Base-by-base conservation (phyloP, 2,797 vertebrate species). In the Acanthopagrus latus region DNA sequence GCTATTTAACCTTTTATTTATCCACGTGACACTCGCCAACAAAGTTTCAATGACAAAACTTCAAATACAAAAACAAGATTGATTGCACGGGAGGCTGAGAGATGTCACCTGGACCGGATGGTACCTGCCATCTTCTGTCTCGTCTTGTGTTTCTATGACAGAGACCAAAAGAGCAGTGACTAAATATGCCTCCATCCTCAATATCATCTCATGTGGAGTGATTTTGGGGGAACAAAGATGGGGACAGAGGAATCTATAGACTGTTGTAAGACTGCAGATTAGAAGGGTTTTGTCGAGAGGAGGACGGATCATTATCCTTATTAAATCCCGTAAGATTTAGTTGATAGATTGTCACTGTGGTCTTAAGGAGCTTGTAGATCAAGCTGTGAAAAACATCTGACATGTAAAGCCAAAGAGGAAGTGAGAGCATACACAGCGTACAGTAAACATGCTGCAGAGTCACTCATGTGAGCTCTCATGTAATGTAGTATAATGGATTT, bases 1-100 rank as follows among this genome's bases (percentile, higher is more conserved):
- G 60, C 74, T 76, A 25, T 82, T 91, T 76, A 80, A 84, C 69
- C 64, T 27, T 87, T 90, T 79, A 80, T 76, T 77, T 84, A 68
- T 55, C 55, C 64, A 16, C 25, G 38, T 54, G 65, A 70, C 71
- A 63, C 65, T 47, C 23, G 6, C 67, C 46, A 63, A 62, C 80
- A 81, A 85, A 70, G 69, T 73, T 70, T 77, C 64, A 83, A 74
- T 69, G 62, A 75, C 55, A 76, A 64, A 77, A 55, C 20, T 59
- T 75, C 12, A 11, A 5, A 48, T 44, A 57, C 60, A 17, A 71
- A 33, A 80, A 27, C 6, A 5, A 5, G 12, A 23, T 64, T 3
- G 44, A 16, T 62, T 12, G 10, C 57, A 29, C 29, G 11, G 55
- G 58, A 48, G 5, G 4, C n/a, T 1, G 27, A 27, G 27, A 27